Evolutionary conservation across 2,113 vertebrate species (phyloP), one percentile per base, ranked within the genome.

Genomic region (Myotis brandtii): DNA sequence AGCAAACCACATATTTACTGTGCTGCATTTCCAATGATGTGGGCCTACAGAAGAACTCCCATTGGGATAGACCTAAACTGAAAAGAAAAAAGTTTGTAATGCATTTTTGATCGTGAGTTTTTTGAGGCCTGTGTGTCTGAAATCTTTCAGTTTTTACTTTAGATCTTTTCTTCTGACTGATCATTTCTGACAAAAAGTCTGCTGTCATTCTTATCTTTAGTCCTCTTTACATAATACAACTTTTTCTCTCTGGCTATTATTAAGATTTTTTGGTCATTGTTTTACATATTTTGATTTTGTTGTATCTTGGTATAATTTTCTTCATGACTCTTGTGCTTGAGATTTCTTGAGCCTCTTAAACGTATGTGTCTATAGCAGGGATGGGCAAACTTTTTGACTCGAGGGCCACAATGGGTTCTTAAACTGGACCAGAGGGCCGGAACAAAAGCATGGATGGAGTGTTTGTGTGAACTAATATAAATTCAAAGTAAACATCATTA

Each of bases 21-120:
- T 95, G 98, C 99, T 98, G 98, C 96, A 30, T 99, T 99, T 99
- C 98, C 98, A 99, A 98, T 98, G 98, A 99, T 96, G 92, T 0
- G 89, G 83, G 97, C 98, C 98, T 98, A 99, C 82, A 7, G 97
- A 73, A 20, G 80, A 99, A 98, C 97, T 96, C 76, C 98, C 8
- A 98, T 99, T 98, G 97, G 98, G 98, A 99, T 98, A 99, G 98
- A 98, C 98, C 98, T 99, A 62, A 48, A 80, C 32, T 77, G 40
- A 48, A 50, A 52, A 13, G 40, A 13, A 5, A 64, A 50, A 32
- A 50, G 87, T 79, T 89, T 64, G 3, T 91, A 89, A 59, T 89
- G 9, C 1, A 56, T 88, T 95, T 59, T 59, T 94, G 21, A 32
- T 88, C 2, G 9, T 81, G 21, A 89, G 79, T 92, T 89, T n/a